Evolutionary conservation across 2,888 invertebrate genomes (phyloP).

Genomic region (Morpho achilles): DNA sequence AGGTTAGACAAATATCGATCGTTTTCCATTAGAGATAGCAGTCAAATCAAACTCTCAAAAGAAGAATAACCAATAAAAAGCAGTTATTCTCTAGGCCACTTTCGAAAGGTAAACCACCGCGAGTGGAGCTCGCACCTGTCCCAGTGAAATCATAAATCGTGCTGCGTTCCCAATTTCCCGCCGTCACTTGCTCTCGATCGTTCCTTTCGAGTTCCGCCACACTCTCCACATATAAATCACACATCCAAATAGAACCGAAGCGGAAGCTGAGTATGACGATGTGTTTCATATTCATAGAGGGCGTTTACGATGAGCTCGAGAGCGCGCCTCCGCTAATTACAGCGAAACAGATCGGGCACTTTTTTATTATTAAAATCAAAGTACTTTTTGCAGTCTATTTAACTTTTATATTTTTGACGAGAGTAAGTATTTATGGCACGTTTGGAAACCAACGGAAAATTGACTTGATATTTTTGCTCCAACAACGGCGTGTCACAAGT

Average conservation of each 20-base stretch:
- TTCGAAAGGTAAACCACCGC: neutral
- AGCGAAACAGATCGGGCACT: neutral
- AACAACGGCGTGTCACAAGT: too few species aligned
- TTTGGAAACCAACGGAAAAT: too few species aligned
- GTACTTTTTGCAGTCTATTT: too few species aligned
- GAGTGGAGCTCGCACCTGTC: constrained; percentile 3
- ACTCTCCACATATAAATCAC: constrained; percentile 28
- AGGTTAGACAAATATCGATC: too few species aligned
- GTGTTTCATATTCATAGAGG: constrained; percentile 15
- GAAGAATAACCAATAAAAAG: too few species aligned
- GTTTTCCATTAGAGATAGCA: too few species aligned
- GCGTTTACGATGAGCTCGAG: neutral
- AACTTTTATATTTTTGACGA: too few species aligned
- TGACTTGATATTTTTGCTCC: too few species aligned
- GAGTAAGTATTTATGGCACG: too few species aligned
- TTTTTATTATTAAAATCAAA: too few species aligned
- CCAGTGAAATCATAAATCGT: constrained; percentile 7
- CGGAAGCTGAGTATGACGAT: constrained; percentile 13
- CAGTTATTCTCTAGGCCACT: too few species aligned
- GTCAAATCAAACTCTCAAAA: too few species aligned
- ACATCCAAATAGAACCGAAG: constrained; percentile 27
- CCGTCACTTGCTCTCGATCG: constrained; percentile 16
- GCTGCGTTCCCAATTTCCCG: constrained; percentile 20
- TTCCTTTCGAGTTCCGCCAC: constrained; percentile 11
- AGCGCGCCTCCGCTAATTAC: neutral